Evolutionary conservation across 1,140 invertebrate genomes (phyloP).

Genomic region (Metaphire vulgaris): DNA sequence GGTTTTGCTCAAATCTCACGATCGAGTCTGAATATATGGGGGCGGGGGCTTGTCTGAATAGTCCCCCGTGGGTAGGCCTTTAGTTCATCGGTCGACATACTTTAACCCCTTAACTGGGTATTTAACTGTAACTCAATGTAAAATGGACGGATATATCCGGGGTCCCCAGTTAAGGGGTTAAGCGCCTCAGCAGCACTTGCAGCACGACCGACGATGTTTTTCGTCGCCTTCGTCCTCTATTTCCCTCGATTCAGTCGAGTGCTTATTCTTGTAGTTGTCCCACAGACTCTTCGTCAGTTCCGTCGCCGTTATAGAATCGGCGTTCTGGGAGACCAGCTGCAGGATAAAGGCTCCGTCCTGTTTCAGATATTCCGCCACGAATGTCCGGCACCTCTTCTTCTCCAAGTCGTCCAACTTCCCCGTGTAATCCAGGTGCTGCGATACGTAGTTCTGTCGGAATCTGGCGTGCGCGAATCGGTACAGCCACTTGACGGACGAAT

Average conservation of each 20-base stretch:
- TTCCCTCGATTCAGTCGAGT: not conserved
- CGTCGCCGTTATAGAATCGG: constrained; percentile 45
- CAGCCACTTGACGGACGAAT: constrained; percentile 41
- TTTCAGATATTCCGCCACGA: constrained; percentile 27
- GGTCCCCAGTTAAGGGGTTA: no score
- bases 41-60: no score
- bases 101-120: no score
- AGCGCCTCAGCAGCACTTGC: no score
- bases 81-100: no score
- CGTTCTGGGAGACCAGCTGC: constrained; percentile 36
- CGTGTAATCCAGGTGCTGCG: constrained; percentile 7
- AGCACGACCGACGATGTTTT: no score
- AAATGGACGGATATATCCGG: no score
- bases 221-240: not conserved
- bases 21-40: no score
- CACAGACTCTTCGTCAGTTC: constrained; percentile 33
- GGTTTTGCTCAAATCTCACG: no score
- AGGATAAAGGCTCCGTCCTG: constrained; percentile 33
- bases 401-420: not conserved
- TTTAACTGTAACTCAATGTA: no score
- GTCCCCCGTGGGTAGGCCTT: no score
- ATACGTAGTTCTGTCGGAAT: not conserved
- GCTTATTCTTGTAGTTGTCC: constrained; percentile 13
- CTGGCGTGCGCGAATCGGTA: constrained; percentile 40
- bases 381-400: not conserved